These are phyloP conservation scores for Lacanobia wlatinum DNA, from an alignment of 2,888 invertebrate species.

Conservation along the genomic window DNA sequence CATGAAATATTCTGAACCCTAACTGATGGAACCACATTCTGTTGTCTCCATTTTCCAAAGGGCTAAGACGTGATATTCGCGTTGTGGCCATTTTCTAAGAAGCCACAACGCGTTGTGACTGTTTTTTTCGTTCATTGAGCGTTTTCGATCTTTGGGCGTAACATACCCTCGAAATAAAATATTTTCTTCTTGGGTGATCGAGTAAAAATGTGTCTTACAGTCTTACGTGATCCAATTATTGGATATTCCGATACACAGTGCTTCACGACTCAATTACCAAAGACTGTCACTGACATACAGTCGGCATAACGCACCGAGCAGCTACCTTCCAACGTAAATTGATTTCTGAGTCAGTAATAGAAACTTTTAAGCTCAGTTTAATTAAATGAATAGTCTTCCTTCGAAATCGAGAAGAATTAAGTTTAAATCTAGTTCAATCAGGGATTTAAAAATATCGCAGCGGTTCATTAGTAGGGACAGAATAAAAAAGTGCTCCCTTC, in stretches of 20 bases:
- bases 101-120: too few relatives aligned
- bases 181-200: neutral
- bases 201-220: neutral
- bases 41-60: too few relatives aligned
- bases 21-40: too few relatives aligned
- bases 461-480: neutral
- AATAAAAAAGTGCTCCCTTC: neutral
- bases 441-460: neutral
- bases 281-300: neutral
- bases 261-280: neutral
- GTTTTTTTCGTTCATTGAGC: too few relatives aligned
- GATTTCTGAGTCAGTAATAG: neutral
- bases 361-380: neutral
- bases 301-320: neutral
- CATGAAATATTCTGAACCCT: too few relatives aligned
- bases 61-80: too few relatives aligned
- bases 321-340: neutral
- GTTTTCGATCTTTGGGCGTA: too few relatives aligned
- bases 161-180: neutral
- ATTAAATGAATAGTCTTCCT: slow-evolving; percentile 16
- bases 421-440: neutral
- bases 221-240: neutral
- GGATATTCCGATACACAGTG: neutral
- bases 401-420: neutral
- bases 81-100: too few relatives aligned